Base-by-base conservation (phyloP, 2,113 vertebrate species). In the Ceuthmochares aereus region DNA sequence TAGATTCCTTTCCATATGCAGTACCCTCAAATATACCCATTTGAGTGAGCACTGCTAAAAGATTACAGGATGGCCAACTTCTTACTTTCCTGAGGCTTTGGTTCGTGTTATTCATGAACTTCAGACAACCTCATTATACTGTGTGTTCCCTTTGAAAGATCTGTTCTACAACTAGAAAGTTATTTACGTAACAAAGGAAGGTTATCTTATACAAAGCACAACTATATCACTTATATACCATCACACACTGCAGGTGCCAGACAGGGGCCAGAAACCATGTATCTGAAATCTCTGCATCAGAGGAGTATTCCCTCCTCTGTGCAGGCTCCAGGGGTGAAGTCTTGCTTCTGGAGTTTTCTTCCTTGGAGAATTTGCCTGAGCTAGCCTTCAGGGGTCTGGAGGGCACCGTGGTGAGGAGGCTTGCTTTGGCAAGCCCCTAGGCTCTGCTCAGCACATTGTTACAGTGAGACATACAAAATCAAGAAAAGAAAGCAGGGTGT, bases 261-360 rank as follows among this genome's bases (percentile, higher is more conserved):
- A 26, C 8, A 32, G 52, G 12, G 27, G 59, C 67, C 70, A 88
- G 66, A 54, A 89, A 76, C 17, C 67, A 60, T 4, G 1, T 68
- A 43, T 68, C 32, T 73, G 82, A 60, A 82, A 90, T 69, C 70
- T 81, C 49, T 92, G 52, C 55, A 77, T 70, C 54, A 83, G 55
- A 42, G 51, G 54, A 85, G 51, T 34, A 40, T 92, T 83, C 58
- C 79, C 2, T 0, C 27, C 70, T 80, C 43, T 43, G 15, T 73
- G 63, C 43, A 58, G 72, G 80, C 72, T 94, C 59, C 85, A 67
- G 13, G 79, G 56, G 18, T 60, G 82, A 93, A 70, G 47, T 55
- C 59, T 58, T 73, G 30, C 42, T 68, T 93, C 60, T 89, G 95
- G 77, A 91, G 93, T 93, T 91, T 89, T n/a, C 32, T 90, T 96